phyloP scores from a whole-genome alignment of 2,888 invertebrate species.

The Drosophila meridionalis region DNA sequence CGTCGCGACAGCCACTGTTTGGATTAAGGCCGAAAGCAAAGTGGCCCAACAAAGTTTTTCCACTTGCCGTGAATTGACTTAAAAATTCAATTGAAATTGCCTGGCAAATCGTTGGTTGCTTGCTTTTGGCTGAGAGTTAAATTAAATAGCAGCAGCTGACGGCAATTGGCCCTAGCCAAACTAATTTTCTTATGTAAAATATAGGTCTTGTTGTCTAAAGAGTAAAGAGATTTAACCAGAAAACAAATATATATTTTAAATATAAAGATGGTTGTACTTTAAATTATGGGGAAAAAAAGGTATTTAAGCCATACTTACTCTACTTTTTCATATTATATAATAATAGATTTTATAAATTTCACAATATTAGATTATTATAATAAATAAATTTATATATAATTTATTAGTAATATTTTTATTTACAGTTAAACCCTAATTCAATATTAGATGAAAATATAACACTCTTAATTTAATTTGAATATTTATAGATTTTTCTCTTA shows the following conservation, averaged over 20 bases:
- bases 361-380: too few species aligned
- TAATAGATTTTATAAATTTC: too few species aligned
- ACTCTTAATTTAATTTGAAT: too few species aligned
- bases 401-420: too few species aligned
- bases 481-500: too few species aligned
- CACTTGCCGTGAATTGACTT: conserved; percentile 10
- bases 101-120: conserved; percentile 26
- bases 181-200: background rate
- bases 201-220: background rate
- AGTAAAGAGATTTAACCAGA: background rate
- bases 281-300: too few species aligned
- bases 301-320: too few species aligned
- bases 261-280: too few species aligned
- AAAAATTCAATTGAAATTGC: conserved; percentile 27
- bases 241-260: background rate
- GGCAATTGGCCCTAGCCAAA: conserved; percentile 4
- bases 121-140: conserved; percentile 26
- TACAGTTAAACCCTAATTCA: too few species aligned
- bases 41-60: conserved; percentile 9
- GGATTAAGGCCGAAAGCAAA: background rate
- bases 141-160: conserved; percentile 37
- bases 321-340: too few species aligned
- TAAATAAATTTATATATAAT: too few species aligned
- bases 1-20: background rate
- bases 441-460: too few species aligned